Evolutionary conservation across 2,888 invertebrate species (phyloP), one percentile per base, ranked within the genome.

Genomic region (Drosophila leonis): DNA sequence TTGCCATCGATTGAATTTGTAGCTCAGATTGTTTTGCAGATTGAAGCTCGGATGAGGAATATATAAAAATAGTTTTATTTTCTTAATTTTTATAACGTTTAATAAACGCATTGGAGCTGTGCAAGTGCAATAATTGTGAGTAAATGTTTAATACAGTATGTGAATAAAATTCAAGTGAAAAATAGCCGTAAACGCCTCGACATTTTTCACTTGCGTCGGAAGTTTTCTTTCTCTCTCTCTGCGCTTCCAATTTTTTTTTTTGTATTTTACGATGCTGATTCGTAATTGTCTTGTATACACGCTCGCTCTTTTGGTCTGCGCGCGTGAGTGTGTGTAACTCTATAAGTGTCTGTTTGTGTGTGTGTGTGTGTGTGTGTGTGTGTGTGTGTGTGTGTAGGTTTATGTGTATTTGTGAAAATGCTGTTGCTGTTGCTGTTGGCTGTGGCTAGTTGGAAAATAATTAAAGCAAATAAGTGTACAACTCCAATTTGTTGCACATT

Each of bases 281-380:
- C 90, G 84, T 89, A 87, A 83, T 83, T 83, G 83, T 83, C 88
- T 84, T 89, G 89, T 89, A 75, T 84, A 89, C 88, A 81, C 68
- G 65, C 68, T 73, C 63, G 60, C 83, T 80, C 74, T 65, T 72
- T 52, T 63, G 44, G 75, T 76, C 57, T 64, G 65, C 63, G 48
- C 63, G 46, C 56, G 57, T 63, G 41, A 51, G 49, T 82, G 49
- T 77, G 41, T 69, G 54, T 39, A 39, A 39, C 37, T 54, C 24
- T 54, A 54, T 51, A 56, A 54, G 41, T 49, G 51, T n/a, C n/a
- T n/a, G n/a, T n/a, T n/a, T 80, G 41, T 72, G 41, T 71, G 44
- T 54, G 54, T 81, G 48, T 75, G 44, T 71, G 54, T 49, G 33
- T 60, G 13, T 49, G 20, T 33, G 63, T 31, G 57, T 66, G n/a